A percentile compares a stretch with the other conserved stretches of the same genome.
Conservation (phyloP, 37 sponge, comb jelly and placozoan species). For the Halichondria panicea region DNA sequence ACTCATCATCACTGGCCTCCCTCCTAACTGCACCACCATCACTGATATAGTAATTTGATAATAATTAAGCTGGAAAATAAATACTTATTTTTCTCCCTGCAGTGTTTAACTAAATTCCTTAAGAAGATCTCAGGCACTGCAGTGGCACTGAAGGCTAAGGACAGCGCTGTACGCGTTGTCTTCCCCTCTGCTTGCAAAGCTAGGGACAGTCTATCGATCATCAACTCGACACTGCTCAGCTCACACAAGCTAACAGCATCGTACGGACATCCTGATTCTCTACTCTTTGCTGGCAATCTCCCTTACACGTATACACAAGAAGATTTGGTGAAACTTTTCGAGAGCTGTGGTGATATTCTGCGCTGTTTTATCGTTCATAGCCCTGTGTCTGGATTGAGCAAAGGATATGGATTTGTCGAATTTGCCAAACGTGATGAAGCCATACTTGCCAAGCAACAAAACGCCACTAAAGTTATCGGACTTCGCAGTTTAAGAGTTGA, state of each 20-base stretch:
- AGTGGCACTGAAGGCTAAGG: constrained; percentile 27
- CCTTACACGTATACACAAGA: constrained; percentile 31
- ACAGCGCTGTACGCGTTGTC: constrained; percentile 20
- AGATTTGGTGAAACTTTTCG: constrained; percentile 41
- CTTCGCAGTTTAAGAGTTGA: constrained; percentile 69
- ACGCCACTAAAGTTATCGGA: constrained; percentile 63
- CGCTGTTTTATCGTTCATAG: constrained; percentile 63
- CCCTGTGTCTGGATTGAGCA: constrained; percentile 30
- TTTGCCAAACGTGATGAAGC: constrained; percentile 55
- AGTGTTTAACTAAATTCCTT: constrained; percentile 7
- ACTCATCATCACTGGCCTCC: constrained; percentile 26
- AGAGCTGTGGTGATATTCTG: constrained; percentile 50
- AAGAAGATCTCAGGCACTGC: background rate
- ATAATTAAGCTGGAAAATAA: no score
- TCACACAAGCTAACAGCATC: constrained; percentile 20
- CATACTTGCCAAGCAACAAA: constrained; percentile 44
- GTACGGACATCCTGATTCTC: constrained; percentile 53
- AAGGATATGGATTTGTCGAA: constrained; percentile 82
- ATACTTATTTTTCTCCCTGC: background rate
- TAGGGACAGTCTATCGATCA: constrained; percentile 2
- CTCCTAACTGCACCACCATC: background rate
- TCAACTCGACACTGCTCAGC: constrained; percentile 13
- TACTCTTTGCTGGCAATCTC: constrained; percentile 80
- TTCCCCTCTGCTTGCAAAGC: constrained; percentile 20
- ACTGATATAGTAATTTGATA: no score